Base-by-base conservation (phyloP, 2,113 vertebrate species). In the Phyllostomus discolor region DNA sequence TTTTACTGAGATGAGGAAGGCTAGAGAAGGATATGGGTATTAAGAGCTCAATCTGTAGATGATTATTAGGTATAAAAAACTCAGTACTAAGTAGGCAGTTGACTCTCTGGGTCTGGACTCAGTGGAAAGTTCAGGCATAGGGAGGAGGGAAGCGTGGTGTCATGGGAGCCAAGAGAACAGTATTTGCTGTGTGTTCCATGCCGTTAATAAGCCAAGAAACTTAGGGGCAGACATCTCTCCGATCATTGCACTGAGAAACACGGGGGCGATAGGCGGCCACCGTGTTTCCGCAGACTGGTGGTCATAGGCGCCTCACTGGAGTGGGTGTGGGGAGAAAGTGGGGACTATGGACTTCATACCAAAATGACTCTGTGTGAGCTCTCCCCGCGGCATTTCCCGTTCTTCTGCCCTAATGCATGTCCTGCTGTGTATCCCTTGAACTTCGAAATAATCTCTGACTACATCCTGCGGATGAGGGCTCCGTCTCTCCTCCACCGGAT, bases 1-100 rank as follows among this genome's bases (percentile, higher is more conserved):
- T 91, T 92, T 52, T 59, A 52, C 59, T 81, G 57, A 81, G 35
- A 88, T 57, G 52, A 92, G 10, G 8, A 66, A 43, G 43, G 87
- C 41, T 41, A 62, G 12, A 28, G 24, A 64, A 96, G 5, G 35
- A 52, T 67, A 7, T 59, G n/a, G 10, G 0, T 88, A 54, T 41
- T 43, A 62, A 52, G 66, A 33, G 14, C 75, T 95, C 9, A 86
- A 28, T 43, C 57, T 89, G 59, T 28, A 80, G 50, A n/a, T 46
- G 33, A 43, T 81, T 70, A 79, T 43, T 75, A 76, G 6, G 2
- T 59, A 14, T 79, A 5, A 80, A 75, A 69, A 84, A 48, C 2
- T 35, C 78, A 67, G 59, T 84, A 43, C 41, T 41, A 64, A 70
- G 35, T 33, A 90, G 43, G 50, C 17, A 86, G 50, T 57, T 95